phyloP scores from a whole-genome alignment of 1,140 invertebrate species.

The Campodea augens region DNA sequence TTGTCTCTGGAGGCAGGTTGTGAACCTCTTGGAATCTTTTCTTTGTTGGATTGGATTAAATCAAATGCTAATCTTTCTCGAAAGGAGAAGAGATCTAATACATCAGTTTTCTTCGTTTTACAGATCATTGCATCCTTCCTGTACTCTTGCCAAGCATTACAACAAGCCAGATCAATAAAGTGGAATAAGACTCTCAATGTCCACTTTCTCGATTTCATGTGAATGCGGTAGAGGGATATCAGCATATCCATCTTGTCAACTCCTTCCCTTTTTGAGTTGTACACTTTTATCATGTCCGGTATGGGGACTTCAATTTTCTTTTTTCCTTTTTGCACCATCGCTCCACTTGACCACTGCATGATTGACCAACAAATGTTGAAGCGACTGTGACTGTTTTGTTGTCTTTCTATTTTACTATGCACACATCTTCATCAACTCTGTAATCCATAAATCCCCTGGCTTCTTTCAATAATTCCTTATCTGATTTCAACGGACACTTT shows the following conservation, averaged over 20 bases:
- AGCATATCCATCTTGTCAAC: conserved; percentile 16
- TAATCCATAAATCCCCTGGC: conserved; percentile 8
- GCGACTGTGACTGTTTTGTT: conserved; percentile 24
- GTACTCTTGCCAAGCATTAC: conserved; percentile 18
- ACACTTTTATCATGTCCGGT: conserved; percentile 24
- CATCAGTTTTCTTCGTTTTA: no score
- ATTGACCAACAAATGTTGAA: no score
- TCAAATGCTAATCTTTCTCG: no score
- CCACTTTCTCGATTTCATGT: conserved; percentile 25
- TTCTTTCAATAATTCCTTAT: conserved; percentile 11
- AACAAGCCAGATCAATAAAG: conserved; percentile 21
- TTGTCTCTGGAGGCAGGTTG: no score
- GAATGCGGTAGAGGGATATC: conserved; percentile 21
- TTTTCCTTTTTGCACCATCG: conserved; percentile 18
- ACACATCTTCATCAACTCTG: conserved; percentile 11
- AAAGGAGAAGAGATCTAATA: no score
- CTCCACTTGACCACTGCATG: no score
- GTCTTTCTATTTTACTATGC: conserved; percentile 15
- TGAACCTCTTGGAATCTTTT: no score
- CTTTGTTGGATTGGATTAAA: no score
- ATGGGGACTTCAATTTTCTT: conserved; percentile 21
- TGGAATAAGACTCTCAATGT: conserved; percentile 25
- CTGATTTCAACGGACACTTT: conserved; percentile 13
- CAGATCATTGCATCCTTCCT: no score
- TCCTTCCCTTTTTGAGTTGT: conserved; percentile 29